Base-by-base conservation (phyloP, 2,113 vertebrate species). In the Lampris incognitus region DNA sequence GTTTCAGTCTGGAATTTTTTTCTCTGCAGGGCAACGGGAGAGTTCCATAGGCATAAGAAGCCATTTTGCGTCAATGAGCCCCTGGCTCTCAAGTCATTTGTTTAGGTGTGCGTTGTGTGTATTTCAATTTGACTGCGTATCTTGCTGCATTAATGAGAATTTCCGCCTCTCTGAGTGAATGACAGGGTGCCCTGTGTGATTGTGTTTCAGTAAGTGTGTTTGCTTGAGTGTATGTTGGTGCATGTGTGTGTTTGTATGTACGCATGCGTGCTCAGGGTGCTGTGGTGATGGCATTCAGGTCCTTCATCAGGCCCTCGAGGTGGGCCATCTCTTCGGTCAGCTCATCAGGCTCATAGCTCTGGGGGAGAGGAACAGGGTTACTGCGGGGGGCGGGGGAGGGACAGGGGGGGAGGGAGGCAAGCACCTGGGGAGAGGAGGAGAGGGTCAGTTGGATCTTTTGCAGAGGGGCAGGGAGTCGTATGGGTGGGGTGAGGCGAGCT, bases 301-400 rank as follows among this genome's bases (percentile, higher is more conserved):
- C 98, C 96, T 99, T 99, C 98, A 99, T 99, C 39, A 99, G 94
- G 91, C 97, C 98, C 95, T 99, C 98, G 87, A 99, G 97, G 92
- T 99, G 97, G 89, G 97, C 97, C 98, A 99, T 99, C 93, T 99
- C 98, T 95, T 99, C 98, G 87, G 97, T 98, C 92, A 99, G 95
- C 94, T 99, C 98, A 85, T 99, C 98, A 9, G 97, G 96, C 89
- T 98, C 97, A 36, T 97, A 98, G 86, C 92, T 99, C 98, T 99
- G 89, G 7, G 75, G 89, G 92, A 92, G 92, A 95, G 89, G 90
- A 87, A 95, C 42, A 92, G 88, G 85, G 90, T 95, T 92, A 96
- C 54, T 85, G 82, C 90, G 82, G 54, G 85, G 44, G 77, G 88
- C 85, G 6, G 72, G 85, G 66, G 55, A 62, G 42, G 89, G 87